Base-by-base conservation (phyloP, 2,797 vertebrate species). In the Synaphobranchus kaupii region DNA sequence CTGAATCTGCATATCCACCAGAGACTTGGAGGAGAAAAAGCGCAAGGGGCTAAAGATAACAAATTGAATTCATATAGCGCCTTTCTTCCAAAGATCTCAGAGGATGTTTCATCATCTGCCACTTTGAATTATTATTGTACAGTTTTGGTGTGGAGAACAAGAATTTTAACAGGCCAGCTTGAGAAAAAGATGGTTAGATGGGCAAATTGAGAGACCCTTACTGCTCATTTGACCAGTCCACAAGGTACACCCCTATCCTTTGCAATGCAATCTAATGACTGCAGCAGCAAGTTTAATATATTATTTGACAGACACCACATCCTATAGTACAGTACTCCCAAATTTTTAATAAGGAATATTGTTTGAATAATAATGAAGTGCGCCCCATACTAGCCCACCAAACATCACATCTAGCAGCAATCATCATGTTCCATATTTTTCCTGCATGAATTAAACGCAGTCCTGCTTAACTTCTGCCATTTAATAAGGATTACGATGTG, bases 1-100 rank as follows among this genome's bases (percentile, higher is more conserved):
- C 52, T 78, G 85, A 86, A 81, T 54, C 28, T 81, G 31, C 39
- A 81, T 47, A 80, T 81, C 76, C 52, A 31, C 85, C 31, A 86
- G 71, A 58, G 73, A 80, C 76, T 47, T 8, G 28, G 44, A 58
- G 10, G 28, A 86, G 28, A 81, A 39, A n/a, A 58, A 39, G 78
- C 22, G n/a, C 85, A 78, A 31, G 13, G 71, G 15, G 54, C n/a
- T 44, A 50, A n/a, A 9, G 47, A 78, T 47, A 78, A 81, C 3
- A 22, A 81, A 81, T 25, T n/a, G 78, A 81, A 50, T 81, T 48
- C 47, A 50, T 81, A 81, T 81, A 81, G 78, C 13, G 8, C 44
- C 39, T 80, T 80, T 80, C 76, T 8, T 20, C 6, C 22, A n/a
- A 50, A 50, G 78, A 81, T n/a, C 78, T 15, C 78, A 50, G 47